Evolutionary conservation across 2,113 vertebrate species (phyloP).

Genomic region (Xenus cinereus): DNA sequence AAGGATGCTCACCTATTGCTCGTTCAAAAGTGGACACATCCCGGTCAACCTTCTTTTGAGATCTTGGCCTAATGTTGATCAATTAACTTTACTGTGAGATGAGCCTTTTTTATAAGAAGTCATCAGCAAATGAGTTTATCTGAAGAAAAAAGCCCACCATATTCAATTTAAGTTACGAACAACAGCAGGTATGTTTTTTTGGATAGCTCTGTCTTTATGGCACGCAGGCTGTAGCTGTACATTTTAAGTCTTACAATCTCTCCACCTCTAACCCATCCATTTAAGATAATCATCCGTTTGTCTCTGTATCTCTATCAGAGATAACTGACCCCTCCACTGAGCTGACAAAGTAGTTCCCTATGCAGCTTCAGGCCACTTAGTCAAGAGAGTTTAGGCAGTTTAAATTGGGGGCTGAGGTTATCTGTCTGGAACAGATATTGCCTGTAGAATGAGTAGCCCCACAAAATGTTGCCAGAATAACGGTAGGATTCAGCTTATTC

Average conservation of each 20-base stretch:
- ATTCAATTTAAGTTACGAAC: not conserved
- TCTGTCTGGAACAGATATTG: not conserved
- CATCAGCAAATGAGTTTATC: not conserved
- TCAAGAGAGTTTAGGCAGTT: not conserved
- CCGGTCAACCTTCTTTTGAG: not conserved
- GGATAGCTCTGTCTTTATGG: not conserved
- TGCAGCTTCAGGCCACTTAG: not conserved
- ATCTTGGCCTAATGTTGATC: not conserved
- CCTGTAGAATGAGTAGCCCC: not conserved
- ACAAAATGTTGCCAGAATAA: not conserved
- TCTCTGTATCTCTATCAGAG: not conserved
- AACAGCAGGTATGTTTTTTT: not conserved
- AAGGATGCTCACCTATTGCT: not conserved
- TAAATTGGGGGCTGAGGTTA: not conserved
- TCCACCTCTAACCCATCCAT: not conserved
- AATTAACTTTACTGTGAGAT: not conserved
- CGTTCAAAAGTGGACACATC: not conserved
- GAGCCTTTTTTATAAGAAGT: not conserved
- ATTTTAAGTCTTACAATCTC: not conserved
- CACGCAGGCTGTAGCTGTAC: not conserved
- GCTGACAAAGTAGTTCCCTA: not conserved
- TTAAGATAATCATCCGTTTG: not conserved
- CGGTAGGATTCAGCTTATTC: not conserved
- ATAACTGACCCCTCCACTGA: not conserved
- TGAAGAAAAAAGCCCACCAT: not conserved